Percentiles rank a stretch among this genome's conserved stretches.
Conservation (phyloP, 2,113 vertebrate species). For the Chamaea fasciata region DNA sequence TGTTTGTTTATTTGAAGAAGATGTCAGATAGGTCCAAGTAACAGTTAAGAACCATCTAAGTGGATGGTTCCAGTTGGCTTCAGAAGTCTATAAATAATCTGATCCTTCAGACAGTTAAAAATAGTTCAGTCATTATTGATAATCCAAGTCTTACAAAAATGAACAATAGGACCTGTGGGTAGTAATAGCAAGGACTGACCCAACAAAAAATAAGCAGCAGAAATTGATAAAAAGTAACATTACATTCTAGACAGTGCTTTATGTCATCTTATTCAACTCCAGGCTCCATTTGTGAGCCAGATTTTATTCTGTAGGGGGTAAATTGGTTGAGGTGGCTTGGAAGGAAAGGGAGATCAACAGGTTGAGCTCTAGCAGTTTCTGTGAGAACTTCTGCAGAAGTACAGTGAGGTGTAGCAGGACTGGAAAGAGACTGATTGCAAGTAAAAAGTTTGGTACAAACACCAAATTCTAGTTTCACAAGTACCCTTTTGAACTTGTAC, state of each 20-base stretch:
- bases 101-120: background rate
- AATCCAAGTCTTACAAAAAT: background rate
- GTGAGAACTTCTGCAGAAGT: background rate
- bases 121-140: background rate
- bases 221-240: background rate
- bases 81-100: background rate
- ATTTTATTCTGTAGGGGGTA: background rate
- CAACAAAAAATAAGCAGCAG: background rate
- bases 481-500: background rate
- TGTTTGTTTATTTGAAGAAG: background rate
- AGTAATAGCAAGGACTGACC: background rate
- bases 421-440: background rate
- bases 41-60: background rate
- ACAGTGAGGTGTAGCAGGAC: background rate
- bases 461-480: background rate
- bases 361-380: background rate
- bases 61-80: background rate
- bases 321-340: background rate
- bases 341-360: background rate
- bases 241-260: background rate
- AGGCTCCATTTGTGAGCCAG: background rate
- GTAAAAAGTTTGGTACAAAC: background rate
- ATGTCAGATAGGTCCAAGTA: background rate
- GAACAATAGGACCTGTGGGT: background rate
- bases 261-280: background rate